Base-by-base conservation (phyloP, 2,888 invertebrate species). In the Chymomyza fuscimana region DNA sequence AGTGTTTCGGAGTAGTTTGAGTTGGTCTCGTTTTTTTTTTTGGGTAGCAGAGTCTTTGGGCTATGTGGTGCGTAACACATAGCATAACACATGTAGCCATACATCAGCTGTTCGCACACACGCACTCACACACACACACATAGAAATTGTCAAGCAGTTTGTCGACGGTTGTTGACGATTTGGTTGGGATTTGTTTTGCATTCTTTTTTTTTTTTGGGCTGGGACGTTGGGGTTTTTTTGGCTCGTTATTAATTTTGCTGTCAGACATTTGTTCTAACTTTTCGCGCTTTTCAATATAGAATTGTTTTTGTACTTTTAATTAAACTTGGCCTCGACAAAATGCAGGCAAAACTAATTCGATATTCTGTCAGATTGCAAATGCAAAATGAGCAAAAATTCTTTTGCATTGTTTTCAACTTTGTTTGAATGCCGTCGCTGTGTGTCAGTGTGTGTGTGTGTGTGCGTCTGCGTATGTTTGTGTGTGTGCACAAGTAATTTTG, bases 401-500 rank as follows among this genome's bases (percentile, higher is more conserved):
- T 60, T 56, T 40, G 51, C 22, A 54, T 52, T 58, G 63, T 73
- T 73, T 74, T 67, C 62, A 70, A 51, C 51, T 68, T 46, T 46
- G 29, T 67, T 58, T 65, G 56, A 52, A 22, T 51, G 63, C 51
- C 15, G 15, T 46, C 19, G 22, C 2, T 63, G 50, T 63, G 29
- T 9, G 56, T 65, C 40, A 36, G 16, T 65, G 36, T 25, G 25
- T 59, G 40, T 46, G 64, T 67, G 52, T 62, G 19, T 52, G 54
- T 69, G 68, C 70, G 65, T 77, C 46, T 32, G 52, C 46, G 60
- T 59, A 36, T 46, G 64, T 67, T 51, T 62, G 19, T 52, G 54
- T 69, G 68, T 75, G 65, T 77, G 67, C 62, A 66, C 58, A 76
- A 67, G 63, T 65, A 69, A 64, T 52, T 69, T 59, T 72, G 84